Evolutionary conservation across 2,113 vertebrate species (phyloP).

Genomic region (Anseranas semipalmata): DNA sequence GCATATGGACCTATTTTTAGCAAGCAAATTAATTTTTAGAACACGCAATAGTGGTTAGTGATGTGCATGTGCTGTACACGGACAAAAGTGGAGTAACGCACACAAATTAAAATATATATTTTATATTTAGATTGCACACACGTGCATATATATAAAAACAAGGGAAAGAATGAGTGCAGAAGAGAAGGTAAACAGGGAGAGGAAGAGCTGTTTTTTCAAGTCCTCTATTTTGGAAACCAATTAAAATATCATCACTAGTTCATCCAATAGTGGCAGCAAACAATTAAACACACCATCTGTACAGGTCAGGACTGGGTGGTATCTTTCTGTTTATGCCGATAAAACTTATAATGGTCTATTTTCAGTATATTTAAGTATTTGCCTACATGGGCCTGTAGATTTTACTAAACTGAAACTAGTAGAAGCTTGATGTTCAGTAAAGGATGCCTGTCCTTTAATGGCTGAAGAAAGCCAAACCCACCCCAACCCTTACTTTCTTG

Average conservation of each 20-base stretch:
- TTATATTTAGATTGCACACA: neutral
- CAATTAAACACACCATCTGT: slow-evolving; percentile 7
- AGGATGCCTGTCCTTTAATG: neutral
- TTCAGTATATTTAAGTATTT: neutral
- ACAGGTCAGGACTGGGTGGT: neutral
- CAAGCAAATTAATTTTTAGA: neutral
- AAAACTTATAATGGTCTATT: neutral
- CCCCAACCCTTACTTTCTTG: neutral
- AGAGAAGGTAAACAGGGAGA: neutral
- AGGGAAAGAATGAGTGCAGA: neutral
- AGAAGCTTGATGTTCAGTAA: neutral
- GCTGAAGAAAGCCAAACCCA: neutral
- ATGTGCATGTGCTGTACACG: neutral
- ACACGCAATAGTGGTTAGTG: neutral
- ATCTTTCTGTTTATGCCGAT: neutral
- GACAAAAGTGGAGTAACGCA: neutral
- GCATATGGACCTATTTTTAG: neutral
- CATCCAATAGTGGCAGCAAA: neutral
- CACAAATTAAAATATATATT: neutral
- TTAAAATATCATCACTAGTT: neutral
- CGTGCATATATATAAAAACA: neutral
- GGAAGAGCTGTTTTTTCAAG: neutral
- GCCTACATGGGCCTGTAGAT: neutral
- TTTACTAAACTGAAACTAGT: neutral
- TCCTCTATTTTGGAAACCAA: neutral